A percentile compares a stretch with the other conserved stretches of the same genome.
phyloP scores from a whole-genome alignment of 2,888 invertebrate genomes.

The Chaetogeoica ovagalla region DNA sequence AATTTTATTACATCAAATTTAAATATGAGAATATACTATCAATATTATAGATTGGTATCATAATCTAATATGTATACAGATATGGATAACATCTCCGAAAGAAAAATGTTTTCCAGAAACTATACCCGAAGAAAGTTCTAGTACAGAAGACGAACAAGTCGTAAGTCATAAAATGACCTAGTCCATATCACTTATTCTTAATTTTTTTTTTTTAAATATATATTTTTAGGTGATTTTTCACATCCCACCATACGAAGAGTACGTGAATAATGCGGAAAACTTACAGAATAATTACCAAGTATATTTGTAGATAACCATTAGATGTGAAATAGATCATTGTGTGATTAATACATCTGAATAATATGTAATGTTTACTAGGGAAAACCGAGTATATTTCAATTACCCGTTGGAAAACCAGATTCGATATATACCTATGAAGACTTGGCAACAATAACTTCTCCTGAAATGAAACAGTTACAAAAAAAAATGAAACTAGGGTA shows the following conservation, averaged over 20 bases:
- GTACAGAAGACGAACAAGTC: conserved; percentile 89
- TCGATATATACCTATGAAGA: conserved; percentile 45
- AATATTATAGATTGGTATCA: too few species aligned
- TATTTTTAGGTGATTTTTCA: conserved; percentile 44
- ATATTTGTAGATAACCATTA: background rate
- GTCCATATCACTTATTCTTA: background rate
- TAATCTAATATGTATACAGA: conserved; percentile 61
- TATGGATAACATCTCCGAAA: conserved; percentile 84
- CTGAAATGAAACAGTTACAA: conserved; percentile 47
- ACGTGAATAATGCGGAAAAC: conserved; percentile 13
- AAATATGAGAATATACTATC: too few species aligned
- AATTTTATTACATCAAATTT: too few species aligned
- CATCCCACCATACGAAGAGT: conserved; percentile 45
- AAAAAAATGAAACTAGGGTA: conserved; percentile 36
- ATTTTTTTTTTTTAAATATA: conserved; percentile 1
- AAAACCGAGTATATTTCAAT: conserved; percentile 46
- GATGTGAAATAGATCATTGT: background rate
- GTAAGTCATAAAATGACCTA: conserved; percentile 61
- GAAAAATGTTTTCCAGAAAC: conserved; percentile 89
- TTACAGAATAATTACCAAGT: conserved; percentile 39
- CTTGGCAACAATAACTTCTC: conserved; percentile 43
- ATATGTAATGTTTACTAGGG: conserved; percentile 4
- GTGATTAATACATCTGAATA: background rate
- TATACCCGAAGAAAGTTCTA: conserved; percentile 89
- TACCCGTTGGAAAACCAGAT: conserved; percentile 45